Base-by-base conservation (phyloP, 2,888 invertebrate species). In the Eupithecia exiguata region DNA sequence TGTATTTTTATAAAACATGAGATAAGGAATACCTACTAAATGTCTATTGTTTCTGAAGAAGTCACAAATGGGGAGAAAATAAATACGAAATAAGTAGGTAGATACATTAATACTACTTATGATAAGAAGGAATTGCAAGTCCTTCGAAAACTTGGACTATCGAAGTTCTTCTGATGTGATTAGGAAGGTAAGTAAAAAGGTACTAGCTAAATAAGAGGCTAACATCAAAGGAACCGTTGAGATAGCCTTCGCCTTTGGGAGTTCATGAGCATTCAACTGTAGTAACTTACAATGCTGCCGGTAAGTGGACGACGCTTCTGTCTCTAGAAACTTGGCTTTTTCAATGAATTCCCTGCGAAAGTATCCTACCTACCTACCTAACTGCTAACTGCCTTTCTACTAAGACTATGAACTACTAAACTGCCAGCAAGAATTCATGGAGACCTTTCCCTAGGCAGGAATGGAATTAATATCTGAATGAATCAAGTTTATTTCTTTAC, bases 231-330 rank as follows among this genome's bases (percentile, higher is more conserved):
- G 30, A 61, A 62, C 35, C 62, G 16, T 35, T 35, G 35, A 62
- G 35, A 35, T 30, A 6, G 35, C 35, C 58, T 25, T 62, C 35
- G 35, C 62, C 35, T 62, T 62, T 35, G 58, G 62, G 62, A 62
- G 18, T 62, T 62, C 62, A 35, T 35, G 62, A 2, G 62, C 35
- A 35, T 6, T 62, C 16, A 18, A 62, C 35, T 62, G 35, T 35
- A 30, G 35, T 62, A 35, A 62, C 62, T 62, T 62, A 62, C 62
- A 62, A 62, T 62, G 35, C 35, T 35, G 12, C 25, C 58, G 58
- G 58, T 58, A 25, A 58, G 58, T 58, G 58, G 21, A 53, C 21
- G n/a, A 58, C 14, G 58, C 1, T 58, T 25, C 12, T 58, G 9
- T 58, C 49, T 58, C 14, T 62, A 35, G 16, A 14, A 5, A 4